Evolutionary conservation across 1,140 invertebrate species (phyloP), one percentile per base, ranked within the genome.

Genomic region (Tyrophagus putrescentiae): DNA sequence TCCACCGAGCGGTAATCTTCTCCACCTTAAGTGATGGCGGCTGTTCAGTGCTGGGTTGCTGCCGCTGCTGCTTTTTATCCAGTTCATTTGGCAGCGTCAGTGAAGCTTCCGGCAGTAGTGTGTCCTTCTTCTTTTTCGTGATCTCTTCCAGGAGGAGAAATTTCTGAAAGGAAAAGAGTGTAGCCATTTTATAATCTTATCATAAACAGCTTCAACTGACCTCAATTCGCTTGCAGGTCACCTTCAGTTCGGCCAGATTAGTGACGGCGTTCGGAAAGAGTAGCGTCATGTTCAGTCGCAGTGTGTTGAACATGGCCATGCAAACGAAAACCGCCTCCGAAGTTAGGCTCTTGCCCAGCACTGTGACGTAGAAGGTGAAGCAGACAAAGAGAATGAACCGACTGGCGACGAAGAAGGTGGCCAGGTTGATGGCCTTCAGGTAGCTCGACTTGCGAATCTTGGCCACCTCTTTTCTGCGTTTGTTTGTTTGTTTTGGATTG

Each of bases 301-400:
- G 68, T 9, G 60, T 77, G 63, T 82, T 82, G 62, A 82, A 82
- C 66, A 82, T 82, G 50, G 81, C 78, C 23, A 84, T 78, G 18
- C 84, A 74, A 0, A 83, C 81, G 69, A 83, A 85, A 76, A 88
- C 84, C 72, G 85, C 77, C 57, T 84, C 78, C 0, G 87, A 80
- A 0, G 78, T 82, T 1, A 90, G 77, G 45, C 71, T 68, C 57
- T 72, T 64, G 60, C 81, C 82, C 62, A 80, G 67, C 0, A 85
- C 66, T n/a, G n/a, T n/a, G 1, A 83, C 77, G 63, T 80, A 85
- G 1, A 81, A 76, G 0, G 84, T 68, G n/a, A 88, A 73, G 0
- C 83, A 84, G 11, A 84, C 74, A 65, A 83, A 87, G 1, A 89
- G 71, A 0, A 83, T 80, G 0, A 82, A 70, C 65, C 84, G 78